Evolutionary conservation across 2,888 invertebrate genomes (phyloP), one percentile per base, ranked within the genome.

Genomic region (Tubulanus polymorphus): DNA sequence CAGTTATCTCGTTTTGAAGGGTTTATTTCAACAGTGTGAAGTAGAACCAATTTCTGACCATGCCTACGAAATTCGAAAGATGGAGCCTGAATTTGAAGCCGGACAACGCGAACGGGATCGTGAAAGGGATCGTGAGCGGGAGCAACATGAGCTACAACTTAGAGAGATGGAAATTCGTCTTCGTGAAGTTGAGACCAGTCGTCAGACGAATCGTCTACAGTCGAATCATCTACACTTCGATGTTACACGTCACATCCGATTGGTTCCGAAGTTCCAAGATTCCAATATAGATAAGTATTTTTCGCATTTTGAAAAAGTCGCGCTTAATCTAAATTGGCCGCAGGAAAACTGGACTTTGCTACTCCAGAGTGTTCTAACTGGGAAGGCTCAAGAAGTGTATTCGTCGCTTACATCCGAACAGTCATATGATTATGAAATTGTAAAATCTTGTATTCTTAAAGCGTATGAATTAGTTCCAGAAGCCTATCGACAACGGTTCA

Each of bases 401-500:
- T 37, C 55, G 5, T 3, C 41, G 6, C 23, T 41, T 18, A 20
- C 41, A 8, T 5, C 23, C 15, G 41, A 15, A 8, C 41, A 41
- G 15, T 41, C 41, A 8, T 8, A 5, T 41, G 45, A 62, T 53
- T 61, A 61, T 57, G 52, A 57, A 6, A 8, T 6, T 20, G 52
- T 63, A 1, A 58, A 62, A 45, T 6, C 32, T 27, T 18, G 2
- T n/a, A 53, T 62, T 48, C 26, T 56, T 3, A 57, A 63, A 37
- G 60, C 58, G 3, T 62, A 60, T 56, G 63, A 62, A 35, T 23
- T 60, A 8, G 58, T 62, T 1, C 60, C 62, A 23, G 56, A 58
- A 30, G 63, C 56, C 1, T 63, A 63, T 47, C 10, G 63, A 12
- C 56, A 60, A 26, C 56, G 55, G 46, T 62, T 62, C 51, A 27